Percentiles rank a stretch among this genome's conserved stretches.
Conservation (phyloP, 2,888 invertebrate genomes). For the Nematopogon swammerdamellus region DNA sequence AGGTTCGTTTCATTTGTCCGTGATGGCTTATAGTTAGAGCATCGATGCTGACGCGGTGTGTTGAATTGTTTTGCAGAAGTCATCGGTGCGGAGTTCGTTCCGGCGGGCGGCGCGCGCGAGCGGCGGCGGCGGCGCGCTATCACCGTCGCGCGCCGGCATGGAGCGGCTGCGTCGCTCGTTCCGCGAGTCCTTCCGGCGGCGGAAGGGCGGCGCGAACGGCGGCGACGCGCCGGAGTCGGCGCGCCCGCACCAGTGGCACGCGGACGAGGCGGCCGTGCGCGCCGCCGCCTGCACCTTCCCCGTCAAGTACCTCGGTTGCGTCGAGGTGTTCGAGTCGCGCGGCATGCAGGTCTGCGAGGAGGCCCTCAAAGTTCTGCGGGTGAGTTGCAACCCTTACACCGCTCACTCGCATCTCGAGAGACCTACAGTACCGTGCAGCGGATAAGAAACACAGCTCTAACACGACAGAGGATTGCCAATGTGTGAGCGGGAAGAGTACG, state of each 20-base stretch:
- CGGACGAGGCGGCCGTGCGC: conserved; percentile 94
- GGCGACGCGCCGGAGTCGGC: conserved; percentile 80
- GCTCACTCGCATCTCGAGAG: no score
- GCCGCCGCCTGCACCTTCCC: conserved; percentile 96
- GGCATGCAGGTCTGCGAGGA: conserved; percentile 99
- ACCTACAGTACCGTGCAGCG: no score
- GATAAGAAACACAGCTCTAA: no score
- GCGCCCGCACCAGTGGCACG: conserved; percentile 97
- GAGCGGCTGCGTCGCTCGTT: conserved; percentile 86
- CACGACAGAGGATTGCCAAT: no score
- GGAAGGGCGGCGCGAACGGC: conserved; percentile 88
- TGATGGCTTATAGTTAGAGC: no score
- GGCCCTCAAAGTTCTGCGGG: conserved; percentile 94
- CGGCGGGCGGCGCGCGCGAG: conserved; percentile 36
- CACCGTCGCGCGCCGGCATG: conserved; percentile 64
- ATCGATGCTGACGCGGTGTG: no score
- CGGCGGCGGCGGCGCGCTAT: conserved; percentile 34
- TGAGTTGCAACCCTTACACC: conserved; percentile 42
- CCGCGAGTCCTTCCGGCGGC: conserved; percentile 89
- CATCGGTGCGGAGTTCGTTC: conserved; percentile 46
- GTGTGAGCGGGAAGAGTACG: no score
- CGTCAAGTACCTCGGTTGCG: conserved; percentile 98
- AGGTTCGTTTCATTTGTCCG: no score
- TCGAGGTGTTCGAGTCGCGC: conserved; percentile 98
- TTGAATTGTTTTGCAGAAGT: conserved; percentile 30